Evolutionary conservation across 2,113 vertebrate genomes (phyloP).

Genomic region (Calonectris borealis): DNA sequence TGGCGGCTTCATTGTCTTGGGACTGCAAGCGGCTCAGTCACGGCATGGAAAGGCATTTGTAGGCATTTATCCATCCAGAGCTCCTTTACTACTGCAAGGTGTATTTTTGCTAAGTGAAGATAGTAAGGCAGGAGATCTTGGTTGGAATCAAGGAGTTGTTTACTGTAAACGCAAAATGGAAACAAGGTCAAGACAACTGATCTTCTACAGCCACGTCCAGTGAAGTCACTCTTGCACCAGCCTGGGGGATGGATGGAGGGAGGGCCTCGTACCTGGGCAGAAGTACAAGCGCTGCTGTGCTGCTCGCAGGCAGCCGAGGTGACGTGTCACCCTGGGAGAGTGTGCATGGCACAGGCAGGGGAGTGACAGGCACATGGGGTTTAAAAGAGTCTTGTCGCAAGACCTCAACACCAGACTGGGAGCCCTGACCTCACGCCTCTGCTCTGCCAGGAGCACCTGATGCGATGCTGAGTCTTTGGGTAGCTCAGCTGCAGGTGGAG

Average conservation of each 20-base stretch:
- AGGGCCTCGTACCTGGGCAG: not conserved
- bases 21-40: not conserved
- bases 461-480: not conserved
- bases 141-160: not conserved
- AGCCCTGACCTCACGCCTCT: not conserved
- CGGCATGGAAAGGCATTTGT: not conserved
- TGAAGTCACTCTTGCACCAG: not conserved
- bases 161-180: not conserved
- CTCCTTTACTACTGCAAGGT: not conserved
- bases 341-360: not conserved
- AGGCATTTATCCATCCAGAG: not conserved
- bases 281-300: not conserved
- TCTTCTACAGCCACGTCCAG: not conserved
- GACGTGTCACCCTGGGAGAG: not conserved
- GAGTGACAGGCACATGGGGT: not conserved
- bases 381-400: not conserved
- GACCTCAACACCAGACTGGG: not conserved
- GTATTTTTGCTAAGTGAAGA: not conserved
- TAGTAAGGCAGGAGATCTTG: not conserved
- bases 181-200: not conserved
- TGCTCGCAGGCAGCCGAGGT: not conserved
- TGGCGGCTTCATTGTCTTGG: not conserved
- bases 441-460: not conserved
- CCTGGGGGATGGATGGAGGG: fast-evolving
- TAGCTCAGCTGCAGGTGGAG: not conserved